phyloP scores from a whole-genome alignment of 2,113 vertebrate genomes.

The Pomatostomus ruficeps region DNA sequence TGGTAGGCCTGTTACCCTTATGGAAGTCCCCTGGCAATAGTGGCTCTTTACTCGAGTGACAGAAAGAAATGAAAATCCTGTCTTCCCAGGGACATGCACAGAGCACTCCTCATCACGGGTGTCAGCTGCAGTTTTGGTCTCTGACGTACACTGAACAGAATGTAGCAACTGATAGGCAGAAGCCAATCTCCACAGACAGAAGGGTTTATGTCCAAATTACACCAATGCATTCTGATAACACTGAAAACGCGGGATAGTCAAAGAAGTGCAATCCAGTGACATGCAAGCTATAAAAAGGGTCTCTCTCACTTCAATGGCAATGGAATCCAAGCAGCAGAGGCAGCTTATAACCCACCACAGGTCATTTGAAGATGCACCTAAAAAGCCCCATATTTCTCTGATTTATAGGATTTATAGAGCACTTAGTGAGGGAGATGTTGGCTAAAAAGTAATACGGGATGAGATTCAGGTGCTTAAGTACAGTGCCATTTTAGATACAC shows the following conservation, averaged over 20 bases:
- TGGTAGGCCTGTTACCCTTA: background rate
- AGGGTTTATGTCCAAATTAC: background rate
- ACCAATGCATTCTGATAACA: conserved; percentile 40
- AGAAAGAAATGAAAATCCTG: background rate
- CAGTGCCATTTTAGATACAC: background rate
- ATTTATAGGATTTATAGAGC: background rate
- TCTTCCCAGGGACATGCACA: background rate
- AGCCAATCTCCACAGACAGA: background rate
- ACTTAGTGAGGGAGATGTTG: background rate
- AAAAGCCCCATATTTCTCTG: background rate
- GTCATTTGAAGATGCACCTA: background rate
- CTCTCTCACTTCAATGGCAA: background rate
- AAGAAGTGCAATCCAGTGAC: background rate
- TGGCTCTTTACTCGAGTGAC: background rate
- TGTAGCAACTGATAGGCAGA: conserved; percentile 59
- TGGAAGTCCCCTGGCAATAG: background rate
- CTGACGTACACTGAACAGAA: conserved; percentile 35
- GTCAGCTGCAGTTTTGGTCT: conserved; percentile 23
- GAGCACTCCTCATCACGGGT: background rate
- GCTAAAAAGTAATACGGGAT: background rate
- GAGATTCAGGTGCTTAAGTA: background rate
- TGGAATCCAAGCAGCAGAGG: background rate
- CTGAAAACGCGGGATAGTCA: background rate
- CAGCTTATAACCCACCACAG: background rate
- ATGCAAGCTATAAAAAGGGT: background rate